Conservation (phyloP, 2,113 vertebrate genomes). For the Mandrillus leucophaeus region DNA sequence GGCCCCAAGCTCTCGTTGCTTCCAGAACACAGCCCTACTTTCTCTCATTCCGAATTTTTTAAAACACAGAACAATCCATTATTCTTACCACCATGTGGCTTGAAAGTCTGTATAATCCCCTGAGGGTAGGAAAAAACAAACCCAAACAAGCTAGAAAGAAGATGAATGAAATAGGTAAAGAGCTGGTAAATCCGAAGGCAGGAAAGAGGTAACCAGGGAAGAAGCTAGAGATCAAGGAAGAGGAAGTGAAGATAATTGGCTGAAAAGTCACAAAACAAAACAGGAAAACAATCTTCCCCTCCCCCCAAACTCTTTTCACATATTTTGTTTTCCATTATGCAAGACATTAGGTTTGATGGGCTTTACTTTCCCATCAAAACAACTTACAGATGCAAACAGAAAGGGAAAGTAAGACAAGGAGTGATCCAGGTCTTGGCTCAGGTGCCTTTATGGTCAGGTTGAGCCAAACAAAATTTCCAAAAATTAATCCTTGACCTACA, state of each 20-base stretch:
- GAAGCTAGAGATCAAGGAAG: neutral
- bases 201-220: neutral
- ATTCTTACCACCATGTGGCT: neutral
- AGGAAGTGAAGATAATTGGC: neutral
- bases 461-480: neutral
- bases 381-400: neutral
- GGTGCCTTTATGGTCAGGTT: neutral
- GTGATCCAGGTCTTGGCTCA: neutral
- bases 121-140: neutral
- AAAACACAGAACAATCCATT: neutral
- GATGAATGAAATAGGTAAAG: neutral
- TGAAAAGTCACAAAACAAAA: neutral
- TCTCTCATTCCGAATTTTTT: neutral
- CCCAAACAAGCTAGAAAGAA: neutral
- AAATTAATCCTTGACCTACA: neutral
- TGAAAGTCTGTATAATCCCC: neutral
- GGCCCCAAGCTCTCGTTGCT: neutral
- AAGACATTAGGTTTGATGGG: neutral
- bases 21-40: neutral
- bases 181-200: neutral
- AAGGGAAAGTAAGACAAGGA: neutral
- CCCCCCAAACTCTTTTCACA: neutral
- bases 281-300: neutral
- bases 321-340: neutral
- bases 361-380: neutral